Evolutionary conservation across 2,113 vertebrate genomes (phyloP), one percentile per base, ranked within the genome.

Genomic region (Hassar affinis): DNA sequence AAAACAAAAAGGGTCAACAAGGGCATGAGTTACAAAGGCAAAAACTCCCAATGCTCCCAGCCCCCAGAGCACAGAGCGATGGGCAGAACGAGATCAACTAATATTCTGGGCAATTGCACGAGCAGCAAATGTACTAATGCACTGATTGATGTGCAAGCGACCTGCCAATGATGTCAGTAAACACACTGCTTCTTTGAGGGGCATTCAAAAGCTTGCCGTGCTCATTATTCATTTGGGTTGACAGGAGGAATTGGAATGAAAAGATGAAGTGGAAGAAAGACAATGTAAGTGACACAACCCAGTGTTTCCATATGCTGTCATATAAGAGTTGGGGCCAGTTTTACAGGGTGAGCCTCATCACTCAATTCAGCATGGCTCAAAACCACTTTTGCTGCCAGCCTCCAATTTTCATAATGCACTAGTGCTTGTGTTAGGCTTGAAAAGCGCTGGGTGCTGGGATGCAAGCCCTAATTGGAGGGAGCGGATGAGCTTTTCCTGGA

Each of bases 321-420:
- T 80, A 47, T 22, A 15, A 66, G 49, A 77, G 59, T 12, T 3
- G 61, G 47, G 71, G 78, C 4, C 22, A 14, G 35, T 38, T 45
- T 51, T 54, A 30, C 1, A 52, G 78, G 88, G 82, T 86, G 79
- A 79, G 80, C 74, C 84, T 83, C 89, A 87, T 89, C 85, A 84
- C 87, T 89, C 88, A 87, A 64, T 52, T 79, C 85, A 80, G 80
- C 59, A 68, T 49, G 64, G 64, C 64, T 54, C 80, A 56, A 84
- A 86, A 87, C 85, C 82, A 56, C 62, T 81, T 88, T 84, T 76
- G 71, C 88, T 85, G 85, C 89, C 86, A 89, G 77, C 75, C 27
- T 85, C 72, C 83, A 86, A 87, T 89, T 90, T 89, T 87, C 87
- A 88, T 88, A 89, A 90, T 88, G 88, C 86, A 83, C 84, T 61